phyloP scores from a whole-genome alignment of 1,140 invertebrate genomes.

The Penaeus indicus region DNA sequence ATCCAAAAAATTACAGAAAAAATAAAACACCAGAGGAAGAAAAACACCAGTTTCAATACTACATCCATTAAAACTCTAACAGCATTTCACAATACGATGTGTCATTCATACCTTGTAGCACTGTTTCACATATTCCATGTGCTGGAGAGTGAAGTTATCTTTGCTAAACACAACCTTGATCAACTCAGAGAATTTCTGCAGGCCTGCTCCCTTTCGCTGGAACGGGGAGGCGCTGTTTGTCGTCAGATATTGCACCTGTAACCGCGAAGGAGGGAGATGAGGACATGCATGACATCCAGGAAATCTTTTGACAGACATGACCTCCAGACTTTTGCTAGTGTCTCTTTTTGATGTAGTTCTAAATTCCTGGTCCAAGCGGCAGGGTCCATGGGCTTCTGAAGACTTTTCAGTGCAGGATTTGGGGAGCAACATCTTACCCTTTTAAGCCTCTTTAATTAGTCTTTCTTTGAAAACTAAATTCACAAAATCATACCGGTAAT shows the following conservation, averaged over 20 bases:
- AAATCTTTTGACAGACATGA: too few relatives aligned
- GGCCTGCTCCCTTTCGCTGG: conserved; percentile 79
- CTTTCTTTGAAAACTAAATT: too few relatives aligned
- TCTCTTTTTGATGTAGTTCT: not conserved
- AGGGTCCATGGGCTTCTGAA: too few relatives aligned
- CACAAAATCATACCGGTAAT: too few relatives aligned
- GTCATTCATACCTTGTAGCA: conserved; percentile 78
- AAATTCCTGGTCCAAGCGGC: too few relatives aligned
- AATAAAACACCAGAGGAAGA: not conserved
- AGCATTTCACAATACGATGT: too few relatives aligned
- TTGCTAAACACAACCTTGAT: conserved; percentile 78
- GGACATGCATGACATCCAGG: not conserved
- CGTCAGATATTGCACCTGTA: conserved; percentile 77
- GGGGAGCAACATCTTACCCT: too few relatives aligned
- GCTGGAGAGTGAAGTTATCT: conserved; percentile 70
- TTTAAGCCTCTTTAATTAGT: too few relatives aligned
- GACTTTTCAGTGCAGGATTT: too few relatives aligned
- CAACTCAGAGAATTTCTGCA: conserved; percentile 84
- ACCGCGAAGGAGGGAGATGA: not conserved
- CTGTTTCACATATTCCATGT: conserved; percentile 77
- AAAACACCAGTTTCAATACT: not conserved
- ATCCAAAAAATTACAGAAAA: not conserved
- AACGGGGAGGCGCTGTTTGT: conserved; percentile 78
- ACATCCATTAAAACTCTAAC: too few relatives aligned
- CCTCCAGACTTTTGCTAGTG: too few relatives aligned